Evolutionary conservation across 1,140 invertebrate species (phyloP).

Genomic region (Mycetomoellerius zeteki): DNA sequence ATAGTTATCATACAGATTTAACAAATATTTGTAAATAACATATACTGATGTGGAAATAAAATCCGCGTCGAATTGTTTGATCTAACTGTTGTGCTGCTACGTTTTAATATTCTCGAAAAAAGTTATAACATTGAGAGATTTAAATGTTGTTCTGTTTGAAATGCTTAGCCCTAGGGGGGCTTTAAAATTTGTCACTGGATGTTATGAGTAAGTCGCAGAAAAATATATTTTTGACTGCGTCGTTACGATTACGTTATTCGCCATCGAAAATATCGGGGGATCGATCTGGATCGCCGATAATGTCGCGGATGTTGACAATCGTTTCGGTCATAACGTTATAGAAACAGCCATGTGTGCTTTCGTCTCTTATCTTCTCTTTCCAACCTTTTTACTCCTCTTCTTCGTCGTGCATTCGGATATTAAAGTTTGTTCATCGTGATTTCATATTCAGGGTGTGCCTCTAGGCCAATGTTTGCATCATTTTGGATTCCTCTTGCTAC

Average conservation of each 20-base stretch:
- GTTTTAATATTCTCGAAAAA: slow-evolving; percentile 16
- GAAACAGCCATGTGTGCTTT: background rate
- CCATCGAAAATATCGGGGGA: background rate
- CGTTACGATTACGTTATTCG: background rate
- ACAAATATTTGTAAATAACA: background rate
- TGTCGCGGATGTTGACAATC: slow-evolving; percentile 2
- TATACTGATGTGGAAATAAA: background rate
- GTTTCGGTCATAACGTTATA: slow-evolving; percentile 13
- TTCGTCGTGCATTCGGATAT: slow-evolving; percentile 72
- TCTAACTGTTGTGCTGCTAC: background rate
- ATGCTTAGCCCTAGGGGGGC: no score
- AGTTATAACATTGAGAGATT: slow-evolving; percentile 1
- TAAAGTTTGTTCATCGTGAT: slow-evolving; percentile 77
- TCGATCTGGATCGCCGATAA: slow-evolving; percentile 28
- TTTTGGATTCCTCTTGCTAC: slow-evolving; percentile 64
- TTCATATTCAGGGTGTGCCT: slow-evolving; percentile 73
- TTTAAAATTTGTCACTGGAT: background rate
- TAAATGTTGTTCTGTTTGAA: background rate
- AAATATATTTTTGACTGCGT: background rate
- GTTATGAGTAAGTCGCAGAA: background rate
- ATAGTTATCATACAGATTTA: background rate
- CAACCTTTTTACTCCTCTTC: slow-evolving; percentile 7
- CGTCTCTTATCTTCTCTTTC: slow-evolving; percentile 30
- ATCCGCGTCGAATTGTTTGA: background rate
- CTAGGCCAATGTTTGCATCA: slow-evolving; percentile 75